Evolutionary conservation across 2,113 vertebrate species (phyloP).

Genomic region (Lagopus muta): DNA sequence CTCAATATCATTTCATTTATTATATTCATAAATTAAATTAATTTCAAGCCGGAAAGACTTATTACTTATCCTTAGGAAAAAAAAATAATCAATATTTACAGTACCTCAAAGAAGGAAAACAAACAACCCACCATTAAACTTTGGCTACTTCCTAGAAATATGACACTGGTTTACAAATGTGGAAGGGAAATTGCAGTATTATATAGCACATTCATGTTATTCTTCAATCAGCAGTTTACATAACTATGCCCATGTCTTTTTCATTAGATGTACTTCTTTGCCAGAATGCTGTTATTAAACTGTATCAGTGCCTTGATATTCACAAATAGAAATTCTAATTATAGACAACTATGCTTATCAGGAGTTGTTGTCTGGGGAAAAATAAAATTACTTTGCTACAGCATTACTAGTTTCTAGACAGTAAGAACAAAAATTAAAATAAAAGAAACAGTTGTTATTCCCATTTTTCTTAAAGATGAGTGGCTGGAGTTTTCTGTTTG

Average conservation of each 20-base stretch:
- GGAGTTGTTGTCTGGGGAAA: not conserved
- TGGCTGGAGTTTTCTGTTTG: not conserved
- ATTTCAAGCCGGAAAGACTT: not conserved
- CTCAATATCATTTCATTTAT: not conserved
- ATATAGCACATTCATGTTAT: not conserved
- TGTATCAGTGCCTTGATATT: not conserved
- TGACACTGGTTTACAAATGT: not conserved
- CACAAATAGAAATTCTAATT: conserved; percentile 2
- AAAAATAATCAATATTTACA: not conserved
- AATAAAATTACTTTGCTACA: not conserved
- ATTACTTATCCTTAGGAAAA: not conserved
- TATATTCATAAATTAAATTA: not conserved
- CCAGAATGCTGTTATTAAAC: not conserved
- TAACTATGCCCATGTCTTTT: not conserved
- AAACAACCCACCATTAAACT: not conserved
- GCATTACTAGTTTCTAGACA: not conserved
- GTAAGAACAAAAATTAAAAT: not conserved
- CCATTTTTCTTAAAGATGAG: not conserved
- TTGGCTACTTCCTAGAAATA: not conserved
- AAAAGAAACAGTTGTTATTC: not conserved
- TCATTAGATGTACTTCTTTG: not conserved
- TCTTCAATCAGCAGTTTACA: not conserved
- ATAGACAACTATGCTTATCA: not conserved
- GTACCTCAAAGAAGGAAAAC: not conserved
- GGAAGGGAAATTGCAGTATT: not conserved